Base-by-base conservation (phyloP, 2,888 invertebrate species). In the Lathronympha strigana region DNA sequence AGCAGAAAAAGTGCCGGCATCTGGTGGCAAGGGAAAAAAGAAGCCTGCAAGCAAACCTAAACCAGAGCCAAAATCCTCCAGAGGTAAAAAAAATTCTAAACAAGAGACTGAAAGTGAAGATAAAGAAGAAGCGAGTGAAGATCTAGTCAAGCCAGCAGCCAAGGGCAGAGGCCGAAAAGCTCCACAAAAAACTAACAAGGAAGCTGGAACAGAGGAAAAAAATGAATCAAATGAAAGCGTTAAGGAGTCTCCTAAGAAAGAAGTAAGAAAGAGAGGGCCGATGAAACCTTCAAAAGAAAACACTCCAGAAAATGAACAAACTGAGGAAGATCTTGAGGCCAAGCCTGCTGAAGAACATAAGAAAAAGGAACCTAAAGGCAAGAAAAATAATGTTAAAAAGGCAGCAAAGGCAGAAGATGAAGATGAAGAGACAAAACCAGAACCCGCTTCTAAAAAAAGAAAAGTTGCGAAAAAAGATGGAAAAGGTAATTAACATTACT, bases 141-240 rank as follows among this genome's bases (percentile, higher is more conserved):
- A 84, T 28, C 89, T 88, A 69, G 79, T 84, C 21, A 88, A 84
- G 40, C 25, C 61, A 67, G 71, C 73, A 57, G 78, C 78, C 4
- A 85, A 82, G 70, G 87, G 86, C 0, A 76, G 84, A 70, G 86
- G 84, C n/a, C 80, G 86, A 62, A 84, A 88, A 68, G 74, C 80
- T 49, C 75, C 81, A 68, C 72, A 79, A 21, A 84, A 86, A 75
- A 72, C 72, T 50, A 75, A 84, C 66, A 67, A 76, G 67, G 76
- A 82, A 69, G 69, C 81, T 50, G 80, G 83, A 58, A 67, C 66
- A 47, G 76, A 75, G 45, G 84, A 81, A 33, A 86, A 82, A 31
- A 71, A 71, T 67, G 77, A 80, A 63, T 70, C 51, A 63, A 80
- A 82, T n/a, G 79, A 81, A 53, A 84, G 84, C 67, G 73, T 68